These are phyloP conservation scores for Papilio polyxenes DNA, from an alignment of 1,140 invertebrate genomes.

Conservation along the genomic window DNA sequence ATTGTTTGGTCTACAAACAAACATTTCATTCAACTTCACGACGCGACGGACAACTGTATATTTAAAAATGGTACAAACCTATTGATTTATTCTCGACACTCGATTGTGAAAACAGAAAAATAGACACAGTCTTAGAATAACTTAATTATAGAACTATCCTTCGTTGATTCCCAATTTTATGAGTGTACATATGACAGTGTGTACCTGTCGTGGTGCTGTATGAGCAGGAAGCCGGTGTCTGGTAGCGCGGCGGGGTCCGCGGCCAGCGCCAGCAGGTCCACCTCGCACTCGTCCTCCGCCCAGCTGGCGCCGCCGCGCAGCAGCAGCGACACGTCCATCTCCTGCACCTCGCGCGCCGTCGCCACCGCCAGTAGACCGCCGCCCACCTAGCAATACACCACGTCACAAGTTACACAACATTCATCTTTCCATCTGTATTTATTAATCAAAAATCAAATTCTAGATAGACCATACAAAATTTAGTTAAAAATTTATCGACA, in stretches of 20 bases:
- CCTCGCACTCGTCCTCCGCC: constrained; percentile 97
- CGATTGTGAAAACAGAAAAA: too few relatives aligned
- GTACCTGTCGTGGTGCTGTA: constrained; percentile 92
- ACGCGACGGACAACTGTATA: background rate
- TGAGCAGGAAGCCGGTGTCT: constrained; percentile 93
- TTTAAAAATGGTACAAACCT: too few relatives aligned
- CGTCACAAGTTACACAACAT: too few relatives aligned
- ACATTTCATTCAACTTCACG: background rate
- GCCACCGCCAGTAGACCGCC: constrained; percentile 92
- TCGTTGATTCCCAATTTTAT: constrained; percentile 8
- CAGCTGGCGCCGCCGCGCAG: constrained; percentile 93
- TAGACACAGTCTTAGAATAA: too few relatives aligned
- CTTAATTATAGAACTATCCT: background rate
- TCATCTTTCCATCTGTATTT: too few relatives aligned
- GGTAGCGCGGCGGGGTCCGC: constrained; percentile 88
- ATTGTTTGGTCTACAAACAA: constrained; percentile 54
- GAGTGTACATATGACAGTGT: constrained; percentile 6
- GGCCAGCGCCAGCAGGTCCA: constrained; percentile 93
- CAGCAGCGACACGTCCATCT: constrained; percentile 96
- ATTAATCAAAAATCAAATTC: too few relatives aligned
- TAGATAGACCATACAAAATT: too few relatives aligned
- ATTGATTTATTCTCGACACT: too few relatives aligned
- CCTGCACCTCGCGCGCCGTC: constrained; percentile 97
- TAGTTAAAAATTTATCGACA: too few relatives aligned
- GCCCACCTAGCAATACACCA: constrained; percentile 83